phyloP scores from a whole-genome alignment of 37 sponge, comb jelly and placozoan genomes.

The Halisarca cf. caerulea region DNA sequence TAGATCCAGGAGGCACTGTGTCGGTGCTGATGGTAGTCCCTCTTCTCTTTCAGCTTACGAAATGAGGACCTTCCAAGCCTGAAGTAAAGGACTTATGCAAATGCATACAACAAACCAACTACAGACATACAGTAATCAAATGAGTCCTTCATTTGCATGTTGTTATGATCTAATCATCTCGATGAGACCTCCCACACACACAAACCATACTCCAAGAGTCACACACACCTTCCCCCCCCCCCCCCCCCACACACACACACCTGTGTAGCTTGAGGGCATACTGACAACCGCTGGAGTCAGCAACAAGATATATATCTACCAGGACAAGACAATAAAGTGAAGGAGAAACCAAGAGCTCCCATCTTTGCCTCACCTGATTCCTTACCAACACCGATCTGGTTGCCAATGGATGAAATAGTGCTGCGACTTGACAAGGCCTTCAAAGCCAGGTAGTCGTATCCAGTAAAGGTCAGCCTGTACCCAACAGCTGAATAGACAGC shows the following conservation, averaged over 20 bases:
- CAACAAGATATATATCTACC: constrained; percentile 95
- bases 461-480: constrained; percentile 93
- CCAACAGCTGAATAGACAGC: constrained; percentile 59
- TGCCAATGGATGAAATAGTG: constrained; percentile 87
- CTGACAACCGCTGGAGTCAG: constrained; percentile 70
- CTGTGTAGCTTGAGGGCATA: constrained; percentile 92
- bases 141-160: not conserved
- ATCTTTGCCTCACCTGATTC: constrained; percentile 76
- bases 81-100: not conserved
- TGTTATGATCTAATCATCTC: not conserved
- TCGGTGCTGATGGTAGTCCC: constrained; percentile 91
- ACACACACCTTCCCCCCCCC: too few relatives aligned
- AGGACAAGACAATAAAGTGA: not conserved
- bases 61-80: constrained; percentile 95
- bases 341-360: not conserved
- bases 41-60: constrained; percentile 93
- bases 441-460: constrained; percentile 98
- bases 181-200: not conserved
- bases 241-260: too few relatives aligned
- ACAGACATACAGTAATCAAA: not conserved
- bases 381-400: constrained; percentile 98
- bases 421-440: constrained; percentile 75
- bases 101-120: too few relatives aligned
- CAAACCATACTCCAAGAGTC: too few relatives aligned
- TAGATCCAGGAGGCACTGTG: constrained; percentile 91